Percentiles rank a stretch among this genome's conserved stretches.
Evolutionary conservation across 2,888 invertebrate species (phyloP).

Genomic region (Agriopis leucophaearia): DNA sequence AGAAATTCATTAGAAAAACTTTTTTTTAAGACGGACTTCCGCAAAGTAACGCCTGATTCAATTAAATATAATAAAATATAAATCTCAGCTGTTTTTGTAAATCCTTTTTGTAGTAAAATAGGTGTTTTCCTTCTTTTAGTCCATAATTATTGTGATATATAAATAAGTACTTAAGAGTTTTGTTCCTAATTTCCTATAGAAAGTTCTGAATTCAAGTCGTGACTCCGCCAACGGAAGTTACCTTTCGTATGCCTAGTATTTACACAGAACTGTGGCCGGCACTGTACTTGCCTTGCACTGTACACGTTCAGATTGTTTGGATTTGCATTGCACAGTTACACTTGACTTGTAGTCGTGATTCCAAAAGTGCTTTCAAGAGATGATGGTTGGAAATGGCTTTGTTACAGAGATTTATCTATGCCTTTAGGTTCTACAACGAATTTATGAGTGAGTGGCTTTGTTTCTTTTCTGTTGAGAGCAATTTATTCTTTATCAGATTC

Average conservation of each 20-base stretch:
- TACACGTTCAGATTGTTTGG: constrained; percentile 29
- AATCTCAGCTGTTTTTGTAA: no score
- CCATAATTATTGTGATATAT: no score
- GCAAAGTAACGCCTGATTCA: no score
- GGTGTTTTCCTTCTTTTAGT: no score
- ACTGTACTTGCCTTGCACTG: constrained; percentile 22
- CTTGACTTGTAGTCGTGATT: constrained; percentile 24
- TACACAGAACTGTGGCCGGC: constrained; percentile 23
- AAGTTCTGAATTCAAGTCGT: constrained; percentile 19
- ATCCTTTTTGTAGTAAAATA: no score
- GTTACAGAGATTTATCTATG: background rate
- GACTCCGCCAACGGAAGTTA: constrained; percentile 32
- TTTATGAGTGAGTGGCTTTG: background rate
- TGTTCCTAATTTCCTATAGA: no score
- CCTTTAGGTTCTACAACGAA: background rate
- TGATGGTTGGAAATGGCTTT: background rate
- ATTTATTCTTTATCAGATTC: no score
- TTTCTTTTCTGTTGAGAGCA: no score
- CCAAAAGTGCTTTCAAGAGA: constrained; percentile 12
- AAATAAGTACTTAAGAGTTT: background rate
- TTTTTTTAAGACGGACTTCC: no score
- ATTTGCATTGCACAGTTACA: constrained; percentile 32
- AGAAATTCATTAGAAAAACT: no score
- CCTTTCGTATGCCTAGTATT: constrained; percentile 25
- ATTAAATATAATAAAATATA: no score